Evolutionary conservation across 2,888 invertebrate genomes (phyloP), one percentile per base, ranked within the genome.

Genomic region (Nomada ferruginata): DNA sequence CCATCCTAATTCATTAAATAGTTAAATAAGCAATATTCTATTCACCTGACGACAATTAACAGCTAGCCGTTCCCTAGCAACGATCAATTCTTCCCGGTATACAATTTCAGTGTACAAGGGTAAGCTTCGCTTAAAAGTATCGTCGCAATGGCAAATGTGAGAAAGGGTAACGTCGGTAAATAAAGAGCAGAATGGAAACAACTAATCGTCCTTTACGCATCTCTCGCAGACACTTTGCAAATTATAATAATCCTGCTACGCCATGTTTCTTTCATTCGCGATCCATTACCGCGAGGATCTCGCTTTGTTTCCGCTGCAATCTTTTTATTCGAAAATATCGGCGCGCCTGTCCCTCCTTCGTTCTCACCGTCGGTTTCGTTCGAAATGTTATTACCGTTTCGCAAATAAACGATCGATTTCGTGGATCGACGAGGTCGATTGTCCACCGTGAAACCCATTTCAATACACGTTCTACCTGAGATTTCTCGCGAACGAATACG

Each of bases 391-490:
- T 55, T 29, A 47, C 26, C 55, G 50, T 76, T 66, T 29, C 55
- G 50, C 13, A n/a, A 15, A 44, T 13, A 42, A 71, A 79, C 70
- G 65, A 71, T 52, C 44, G 44, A 63, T 29, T 29, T 13, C 5
- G 59, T 23, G n/a, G 2, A 2, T 47, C 59, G 52, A 76, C 36
- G 29, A 47, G 20, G 60, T 20, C 78, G 69, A 55, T 59, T 7
- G 23, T 59, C 29, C 26, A 59, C 29, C 36, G 3, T 20, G 42
- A 60, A 60, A 66, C 13, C 36, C 36, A 47, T 13, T 47, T 63
- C 65, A 47, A 59, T 73, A 52, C 68, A 26, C 23, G 53, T 71
- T 75, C 74, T 82, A 79, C 82, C 79, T 71, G 75, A 82, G 82
- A 75, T 71, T 71, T 75, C 57, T 65, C 44, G 47, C 55, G 65